These are phyloP conservation scores for Serrognathus titanus DNA, from an alignment of 2,888 invertebrate genomes.

Conservation along the genomic window DNA sequence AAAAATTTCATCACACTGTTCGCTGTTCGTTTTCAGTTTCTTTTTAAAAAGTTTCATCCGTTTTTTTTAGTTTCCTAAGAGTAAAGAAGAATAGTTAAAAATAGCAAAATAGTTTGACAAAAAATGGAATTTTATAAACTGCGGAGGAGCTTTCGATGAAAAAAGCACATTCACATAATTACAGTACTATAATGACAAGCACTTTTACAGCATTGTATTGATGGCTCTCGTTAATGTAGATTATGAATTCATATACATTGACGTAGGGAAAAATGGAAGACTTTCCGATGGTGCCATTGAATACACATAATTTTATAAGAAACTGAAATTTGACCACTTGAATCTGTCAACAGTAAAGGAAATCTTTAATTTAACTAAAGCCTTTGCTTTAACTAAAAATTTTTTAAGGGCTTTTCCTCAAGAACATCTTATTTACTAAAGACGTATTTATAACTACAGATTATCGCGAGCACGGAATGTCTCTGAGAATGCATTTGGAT, in stretches of 20 bases:
- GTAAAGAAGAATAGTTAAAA: constrained; percentile 1
- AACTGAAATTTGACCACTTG: neutral
- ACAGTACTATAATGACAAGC: constrained; percentile 1
- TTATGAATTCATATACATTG: constrained; percentile 3
- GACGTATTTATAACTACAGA: too few species aligned
- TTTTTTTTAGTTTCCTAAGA: constrained; percentile 1
- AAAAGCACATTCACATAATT: neutral
- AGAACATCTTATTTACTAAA: constrained; percentile 14
- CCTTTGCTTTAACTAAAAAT: constrained; percentile 1
- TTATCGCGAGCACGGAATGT: too few species aligned
- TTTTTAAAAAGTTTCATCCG: neutral
- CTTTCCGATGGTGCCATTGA: constrained; percentile 8
- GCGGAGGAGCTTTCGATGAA: constrained; percentile 3
- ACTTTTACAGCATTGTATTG: constrained; percentile 5
- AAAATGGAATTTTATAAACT: constrained; percentile 4
- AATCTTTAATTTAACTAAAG: neutral
- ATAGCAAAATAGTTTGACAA: neutral
- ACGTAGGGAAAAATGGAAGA: constrained; percentile 3
- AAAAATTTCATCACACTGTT: neutral
- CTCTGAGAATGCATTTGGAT: too few species aligned
- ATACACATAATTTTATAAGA: constrained; percentile 1
- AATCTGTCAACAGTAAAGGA: neutral
- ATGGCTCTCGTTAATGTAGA: constrained; percentile 3
- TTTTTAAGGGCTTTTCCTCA: constrained; percentile 13
- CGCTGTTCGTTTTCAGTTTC: neutral